Base-by-base conservation (phyloP, 2,888 invertebrate genomes). In the Synanthedon myopaeformis region DNA sequence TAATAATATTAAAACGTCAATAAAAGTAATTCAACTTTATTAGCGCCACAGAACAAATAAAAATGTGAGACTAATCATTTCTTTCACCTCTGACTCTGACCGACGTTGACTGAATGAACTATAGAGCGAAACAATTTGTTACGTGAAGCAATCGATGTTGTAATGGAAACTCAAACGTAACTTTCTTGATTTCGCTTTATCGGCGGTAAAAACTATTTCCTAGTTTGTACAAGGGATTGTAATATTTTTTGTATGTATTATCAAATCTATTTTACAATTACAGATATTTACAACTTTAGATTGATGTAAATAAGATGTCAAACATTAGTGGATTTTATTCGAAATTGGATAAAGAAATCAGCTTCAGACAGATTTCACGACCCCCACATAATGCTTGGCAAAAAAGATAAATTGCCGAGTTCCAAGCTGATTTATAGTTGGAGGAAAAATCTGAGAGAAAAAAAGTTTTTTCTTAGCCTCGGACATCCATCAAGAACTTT, bases 371-470 rank as follows among this genome's bases (percentile, higher is more conserved):
- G 59, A 53, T 55, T 53, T 59, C 23, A n/a, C 51, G 35, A 14
- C 28, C 57, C 59, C 61, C 56, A 61, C 66, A 61, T 67, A 60
- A 64, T 63, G 60, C 64, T 62, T 57, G 55, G 45, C 56, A 56
- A 59, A 51, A 58, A 63, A 76, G 72, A 79, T 78, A 76, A 75
- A 79, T 79, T 62, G 67, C 64, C 41, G 52, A 52, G 60, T 65
- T 63, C 66, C 61, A 52, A 63, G 52, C 69, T 74, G 78, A 79
- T 79, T 79, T 76, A 79, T 79, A 61, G 67, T 61, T 59, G 59
- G 57, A 59, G 57, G 58, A 66, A 63, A 63, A 67, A 61, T 65
- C 69, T 61, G 57, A 59, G 57, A 64, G 64, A 67, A 64, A 66
- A 64, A 64, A 62, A 59, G 58, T 58, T 61, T 55, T 57, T 58